Base-by-base conservation (phyloP, 2,113 vertebrate genomes). In the Hiodon tergisus region DNA sequence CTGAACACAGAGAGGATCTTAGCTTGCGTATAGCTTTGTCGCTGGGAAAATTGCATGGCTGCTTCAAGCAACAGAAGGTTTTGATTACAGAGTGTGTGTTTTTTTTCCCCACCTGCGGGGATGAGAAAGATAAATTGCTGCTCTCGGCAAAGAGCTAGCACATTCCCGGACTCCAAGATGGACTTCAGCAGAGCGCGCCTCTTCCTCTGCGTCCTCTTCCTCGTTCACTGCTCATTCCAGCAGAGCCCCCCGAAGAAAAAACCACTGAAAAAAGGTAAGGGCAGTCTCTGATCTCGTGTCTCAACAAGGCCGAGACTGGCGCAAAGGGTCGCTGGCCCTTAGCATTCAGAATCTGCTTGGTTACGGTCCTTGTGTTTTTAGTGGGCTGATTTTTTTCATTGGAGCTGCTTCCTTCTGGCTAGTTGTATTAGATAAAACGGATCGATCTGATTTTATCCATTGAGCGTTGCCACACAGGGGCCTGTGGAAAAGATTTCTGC, bases 231-330 rank as follows among this genome's bases (percentile, higher is more conserved):
- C 74, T 88, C 91, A 0, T 0, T 79, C 0, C 91, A 96, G 83
- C 80, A 93, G 48, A 81, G 58, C 0, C 78, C 83, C 2, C 6
- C 84, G 0, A 90, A 31, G 82, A 90, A 71, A 82, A 91, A 87
- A 62, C 78, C 46, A 0, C 51, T 78, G 57, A 95, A 89, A 84
- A 98, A 94, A 94, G 95, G 96, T 98, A 93, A 82, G 89, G 50
- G 2, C 2, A 50, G 46, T 61, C 46, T 9, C 53, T 46, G 16
- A n/a, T 13, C 10, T 57, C 47, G 8, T 10, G 4, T 11, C 9
- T 7, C 48, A 11, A 3, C 4, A 9, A 59, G 31, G 31, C 2
- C 31, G 2, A 31, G 31, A 31, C 31, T 31, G 31, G 1, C 31
- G 31, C 31, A 31, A 31, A 31, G 31, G 31, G 31, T 55, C 13